Evolutionary conservation across 2,113 vertebrate genomes (phyloP).

Genomic region (Cottus gobio): DNA sequence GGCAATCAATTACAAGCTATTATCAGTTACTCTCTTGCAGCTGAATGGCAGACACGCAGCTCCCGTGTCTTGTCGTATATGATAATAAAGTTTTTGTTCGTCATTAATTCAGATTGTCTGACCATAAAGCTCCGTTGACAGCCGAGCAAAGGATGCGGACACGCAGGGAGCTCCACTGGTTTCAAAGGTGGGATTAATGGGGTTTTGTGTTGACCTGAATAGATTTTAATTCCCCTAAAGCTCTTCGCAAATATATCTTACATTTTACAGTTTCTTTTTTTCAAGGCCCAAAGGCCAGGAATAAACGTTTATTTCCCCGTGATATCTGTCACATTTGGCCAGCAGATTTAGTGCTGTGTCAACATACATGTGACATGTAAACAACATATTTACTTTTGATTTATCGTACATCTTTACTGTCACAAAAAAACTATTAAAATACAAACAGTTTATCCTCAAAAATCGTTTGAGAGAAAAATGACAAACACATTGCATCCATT

Average conservation of each 20-base stretch:
- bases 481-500: background rate
- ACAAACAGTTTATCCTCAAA: background rate
- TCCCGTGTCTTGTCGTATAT: background rate
- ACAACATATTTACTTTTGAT: background rate
- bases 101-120: conserved; percentile 88
- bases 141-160: conserved; percentile 45
- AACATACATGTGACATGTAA: background rate
- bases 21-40: conserved; percentile 9
- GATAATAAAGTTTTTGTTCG: conserved; percentile 79
- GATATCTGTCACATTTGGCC: background rate
- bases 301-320: background rate
- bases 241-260: conserved; percentile 61
- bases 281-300: conserved; percentile 55
- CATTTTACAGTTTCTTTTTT: conserved; percentile 3
- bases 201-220: conserved; percentile 84
- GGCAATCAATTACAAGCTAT: conserved; percentile 17
- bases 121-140: conserved; percentile 81
- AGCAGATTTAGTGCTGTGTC: background rate
- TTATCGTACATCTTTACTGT: background rate
- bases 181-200: conserved; percentile 83
- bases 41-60: conserved; percentile 27
- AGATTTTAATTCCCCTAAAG: conserved; percentile 83
- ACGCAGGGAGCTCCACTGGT: conserved; percentile 81
- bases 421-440: background rate
- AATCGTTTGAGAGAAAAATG: background rate